Evolutionary conservation across 2,113 vertebrate species (phyloP).

Genomic region (Loxodonta africana): DNA sequence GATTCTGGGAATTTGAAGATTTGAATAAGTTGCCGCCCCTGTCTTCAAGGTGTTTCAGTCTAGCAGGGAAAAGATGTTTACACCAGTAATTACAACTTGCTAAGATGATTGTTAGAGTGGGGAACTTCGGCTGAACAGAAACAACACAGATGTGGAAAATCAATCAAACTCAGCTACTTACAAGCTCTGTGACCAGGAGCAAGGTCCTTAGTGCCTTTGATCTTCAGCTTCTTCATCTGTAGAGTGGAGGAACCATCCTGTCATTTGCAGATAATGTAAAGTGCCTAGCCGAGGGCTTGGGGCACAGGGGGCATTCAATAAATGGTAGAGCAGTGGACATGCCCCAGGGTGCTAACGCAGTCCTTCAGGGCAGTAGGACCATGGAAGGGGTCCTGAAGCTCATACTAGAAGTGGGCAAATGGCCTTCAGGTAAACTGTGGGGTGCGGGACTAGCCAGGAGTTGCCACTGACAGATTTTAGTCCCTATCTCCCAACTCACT

Average conservation of each 20-base stretch:
- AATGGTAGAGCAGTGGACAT: not conserved
- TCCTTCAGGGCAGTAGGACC: not conserved
- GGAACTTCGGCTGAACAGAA: not conserved
- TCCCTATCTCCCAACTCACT: not conserved
- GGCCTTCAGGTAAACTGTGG: not conserved
- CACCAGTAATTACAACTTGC: not conserved
- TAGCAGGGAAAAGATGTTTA: not conserved
- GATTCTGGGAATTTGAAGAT: constrained; percentile 34
- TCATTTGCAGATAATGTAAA: not conserved
- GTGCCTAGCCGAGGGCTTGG: not conserved
- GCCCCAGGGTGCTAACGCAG: too few species aligned
- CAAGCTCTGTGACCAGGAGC: not conserved
- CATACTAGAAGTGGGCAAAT: not conserved
- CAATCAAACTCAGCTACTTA: not conserved
- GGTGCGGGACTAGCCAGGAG: not conserved
- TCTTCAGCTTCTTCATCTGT: not conserved
- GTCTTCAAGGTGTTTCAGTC: constrained; percentile 12
- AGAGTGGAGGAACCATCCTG: not conserved
- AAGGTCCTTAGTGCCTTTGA: not conserved
- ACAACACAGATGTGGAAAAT: not conserved
- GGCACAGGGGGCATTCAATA: not conserved
- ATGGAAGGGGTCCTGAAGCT: not conserved
- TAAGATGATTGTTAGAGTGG: not conserved
- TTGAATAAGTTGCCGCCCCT: not conserved
- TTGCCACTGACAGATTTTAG: not conserved